Base-by-base conservation (phyloP, 2,888 invertebrate genomes). In the Lepidonotus clava region DNA sequence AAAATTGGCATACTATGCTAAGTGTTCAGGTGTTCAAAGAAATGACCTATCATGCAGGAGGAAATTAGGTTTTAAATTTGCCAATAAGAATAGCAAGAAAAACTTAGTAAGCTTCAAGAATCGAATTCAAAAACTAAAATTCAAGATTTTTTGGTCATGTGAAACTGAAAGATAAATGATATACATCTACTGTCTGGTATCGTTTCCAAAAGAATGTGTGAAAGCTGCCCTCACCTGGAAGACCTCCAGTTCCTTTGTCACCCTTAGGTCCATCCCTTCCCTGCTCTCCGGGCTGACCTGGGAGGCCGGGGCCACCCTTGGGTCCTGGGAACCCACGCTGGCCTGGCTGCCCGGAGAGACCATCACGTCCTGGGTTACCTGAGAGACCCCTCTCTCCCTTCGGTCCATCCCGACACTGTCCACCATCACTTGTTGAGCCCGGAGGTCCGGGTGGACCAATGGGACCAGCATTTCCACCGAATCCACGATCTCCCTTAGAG, bases 401-500 rank as follows among this genome's bases (percentile, higher is more conserved):
- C 6, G 84, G 56, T 6, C 86, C 86, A 36, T 76, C 76, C 36
- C 41, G 38, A 34, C 86, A 86, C 24, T 38, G 28, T 8, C 86
- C 86, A 24, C 38, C 71, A 80, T 56, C 46, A 28, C n/a, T 87
- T 38, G 67, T 36, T 24, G 83, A 86, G 11, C 89, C 89, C 14
- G 61, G 71, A 24, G 67, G 83, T 34, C 89, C 89, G 36, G 41
- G 8, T 1, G 36, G 53, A 32, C 89, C 89, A n/a, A 36, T 11
- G 24, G 56, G 66, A 34, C 89, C 87, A n/a, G 46, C 56, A 11
- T 71, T 38, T n/a, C 87, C 87, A 34, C 5, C 1, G 53, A 4
- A 36, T 5, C 91, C 90, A n/a, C 86, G 87, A 2, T 90, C 88
- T 85, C 93, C 88, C 51, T 88, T 87, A n/a, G 38, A 41, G 21